A percentile compares a stretch with the other conserved stretches of the same genome.
phyloP scores from a whole-genome alignment of 2,113 vertebrate genomes.

The Rhinolophus ferrumequinum region DNA sequence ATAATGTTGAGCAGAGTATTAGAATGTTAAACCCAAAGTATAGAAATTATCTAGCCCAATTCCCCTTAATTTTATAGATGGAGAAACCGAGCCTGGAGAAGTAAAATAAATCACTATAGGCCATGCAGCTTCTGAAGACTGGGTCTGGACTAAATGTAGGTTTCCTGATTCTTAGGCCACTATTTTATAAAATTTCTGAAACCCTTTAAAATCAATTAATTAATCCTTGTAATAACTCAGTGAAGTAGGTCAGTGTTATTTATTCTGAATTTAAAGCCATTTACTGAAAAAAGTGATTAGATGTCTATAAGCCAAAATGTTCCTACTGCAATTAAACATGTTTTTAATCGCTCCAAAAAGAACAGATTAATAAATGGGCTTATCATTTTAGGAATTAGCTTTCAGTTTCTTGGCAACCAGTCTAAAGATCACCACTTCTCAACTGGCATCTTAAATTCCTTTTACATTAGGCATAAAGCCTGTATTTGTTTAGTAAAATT shows the following conservation, averaged over 20 bases:
- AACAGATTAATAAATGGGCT: conserved; percentile 44
- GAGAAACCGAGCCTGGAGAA: conserved; percentile 31
- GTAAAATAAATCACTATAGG: conserved; percentile 5
- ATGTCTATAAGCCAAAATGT: conserved; percentile 48
- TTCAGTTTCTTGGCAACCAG: conserved; percentile 62
- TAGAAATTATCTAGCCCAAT: background rate
- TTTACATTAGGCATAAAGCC: conserved; percentile 47
- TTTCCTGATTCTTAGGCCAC: conserved; percentile 23
- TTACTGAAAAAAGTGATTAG: conserved; percentile 66
- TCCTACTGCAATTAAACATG: conserved; percentile 57
- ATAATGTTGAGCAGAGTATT: background rate
- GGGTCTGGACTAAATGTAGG: conserved; percentile 29
- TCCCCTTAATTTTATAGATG: conserved; percentile 24
- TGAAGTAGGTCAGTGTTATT: conserved; percentile 64
- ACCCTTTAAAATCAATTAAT: conserved; percentile 47
- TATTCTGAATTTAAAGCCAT: conserved; percentile 61
- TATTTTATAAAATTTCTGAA: conserved; percentile 52
- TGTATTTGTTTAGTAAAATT: conserved; percentile 43
- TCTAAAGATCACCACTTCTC: conserved; percentile 67
- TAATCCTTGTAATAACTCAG: conserved; percentile 51
- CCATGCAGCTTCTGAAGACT: background rate
- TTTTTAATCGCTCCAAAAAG: conserved; percentile 66
- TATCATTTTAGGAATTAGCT: conserved; percentile 61
- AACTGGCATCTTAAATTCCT: conserved; percentile 54
- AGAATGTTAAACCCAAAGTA: background rate